Percentiles rank a stretch among this genome's conserved stretches.
Evolutionary conservation across 2,888 invertebrate genomes (phyloP).

Genomic region (Mesorhabditis sp.): DNA sequence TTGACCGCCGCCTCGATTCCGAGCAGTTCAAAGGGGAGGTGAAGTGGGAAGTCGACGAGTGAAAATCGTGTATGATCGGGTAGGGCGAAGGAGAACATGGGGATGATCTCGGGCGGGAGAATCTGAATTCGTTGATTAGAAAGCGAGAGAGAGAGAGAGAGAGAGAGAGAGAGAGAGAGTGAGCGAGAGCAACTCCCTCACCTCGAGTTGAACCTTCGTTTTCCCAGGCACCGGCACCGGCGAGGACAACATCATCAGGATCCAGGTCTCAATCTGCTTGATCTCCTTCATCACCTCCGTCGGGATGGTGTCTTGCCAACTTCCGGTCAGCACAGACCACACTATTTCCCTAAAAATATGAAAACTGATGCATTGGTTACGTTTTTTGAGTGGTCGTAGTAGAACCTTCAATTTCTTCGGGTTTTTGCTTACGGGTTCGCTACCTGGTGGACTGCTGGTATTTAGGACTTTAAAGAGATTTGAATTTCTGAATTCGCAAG

Average conservation of each 20-base stretch:
- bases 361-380: slow-evolving; percentile 5
- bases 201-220: slow-evolving; percentile 71
- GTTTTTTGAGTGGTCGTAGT: not conserved
- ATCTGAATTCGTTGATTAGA: slow-evolving; percentile 68
- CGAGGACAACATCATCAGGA: slow-evolving; percentile 85
- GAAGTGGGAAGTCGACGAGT: slow-evolving; percentile 93
- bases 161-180: not conserved
- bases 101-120: slow-evolving; percentile 72
- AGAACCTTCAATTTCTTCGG: not conserved
- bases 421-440: too few relatives aligned
- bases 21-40: slow-evolving; percentile 90
- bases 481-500: too few relatives aligned
- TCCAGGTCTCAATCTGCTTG: slow-evolving; percentile 97
- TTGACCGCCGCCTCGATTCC: slow-evolving; percentile 96
- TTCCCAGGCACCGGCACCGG: slow-evolving; percentile 97
- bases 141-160: not conserved
- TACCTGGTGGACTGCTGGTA: too few relatives aligned
- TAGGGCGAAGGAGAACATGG: slow-evolving; percentile 79
- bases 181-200: slow-evolving; percentile 12
- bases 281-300: slow-evolving; percentile 90
- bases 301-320: slow-evolving; percentile 62
- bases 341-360: slow-evolving; percentile 76
- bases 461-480: too few relatives aligned
- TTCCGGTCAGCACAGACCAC: slow-evolving; percentile 83
- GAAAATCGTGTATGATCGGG: slow-evolving; percentile 96